Percentiles rank a stretch among this genome's conserved stretches.
phyloP scores from a whole-genome alignment of 2,113 vertebrate genomes.

The Mystacornis crossleyi region DNA sequence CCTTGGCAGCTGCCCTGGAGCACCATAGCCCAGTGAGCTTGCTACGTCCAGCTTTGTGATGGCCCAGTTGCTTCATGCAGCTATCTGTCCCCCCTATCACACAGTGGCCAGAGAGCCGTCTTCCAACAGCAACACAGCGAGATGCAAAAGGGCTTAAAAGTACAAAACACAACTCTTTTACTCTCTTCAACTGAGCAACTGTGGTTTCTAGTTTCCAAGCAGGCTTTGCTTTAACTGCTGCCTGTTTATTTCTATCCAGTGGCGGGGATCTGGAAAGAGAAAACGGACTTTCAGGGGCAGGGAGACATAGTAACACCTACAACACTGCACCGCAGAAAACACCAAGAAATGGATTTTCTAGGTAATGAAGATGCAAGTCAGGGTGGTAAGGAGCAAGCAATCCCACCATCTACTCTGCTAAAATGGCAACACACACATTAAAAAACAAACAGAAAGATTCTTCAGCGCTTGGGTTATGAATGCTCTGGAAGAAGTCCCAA shows the following conservation, averaged over 20 bases:
- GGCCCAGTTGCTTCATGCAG: background rate
- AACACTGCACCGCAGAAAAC: fast-evolving
- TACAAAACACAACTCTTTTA: background rate
- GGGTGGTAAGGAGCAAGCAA: background rate
- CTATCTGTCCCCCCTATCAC: background rate
- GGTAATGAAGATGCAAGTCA: background rate
- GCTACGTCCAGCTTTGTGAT: background rate
- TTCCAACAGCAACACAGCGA: background rate
- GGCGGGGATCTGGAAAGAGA: background rate
- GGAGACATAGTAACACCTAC: background rate
- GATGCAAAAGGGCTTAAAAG: background rate
- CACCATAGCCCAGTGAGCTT: background rate
- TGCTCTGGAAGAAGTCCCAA: background rate
- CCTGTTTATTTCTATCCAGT: background rate
- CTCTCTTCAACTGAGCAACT: background rate
- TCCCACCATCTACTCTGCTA: background rate
- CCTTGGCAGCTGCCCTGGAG: background rate
- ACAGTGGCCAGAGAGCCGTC: background rate
- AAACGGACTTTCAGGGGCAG: background rate
- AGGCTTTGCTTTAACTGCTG: background rate
- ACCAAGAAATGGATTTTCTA: background rate
- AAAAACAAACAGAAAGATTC: background rate
- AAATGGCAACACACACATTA: background rate
- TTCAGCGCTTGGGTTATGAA: background rate
- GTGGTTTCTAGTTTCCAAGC: background rate